These are phyloP conservation scores for Pegea sp. DNA, from an alignment of 23 tunicate genomes.

Conservation along the genomic window DNA sequence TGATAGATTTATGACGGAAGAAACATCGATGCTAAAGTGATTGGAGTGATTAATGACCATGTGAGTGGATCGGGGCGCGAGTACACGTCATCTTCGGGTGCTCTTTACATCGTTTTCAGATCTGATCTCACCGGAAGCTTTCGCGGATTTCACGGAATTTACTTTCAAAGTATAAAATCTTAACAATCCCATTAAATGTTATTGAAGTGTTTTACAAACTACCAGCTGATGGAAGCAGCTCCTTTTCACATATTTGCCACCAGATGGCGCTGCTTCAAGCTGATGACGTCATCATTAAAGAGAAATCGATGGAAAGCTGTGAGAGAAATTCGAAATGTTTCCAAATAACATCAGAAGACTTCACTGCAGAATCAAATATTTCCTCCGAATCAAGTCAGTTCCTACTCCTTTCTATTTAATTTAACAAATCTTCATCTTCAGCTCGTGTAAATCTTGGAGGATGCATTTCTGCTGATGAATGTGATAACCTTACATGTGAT, in stretches of 20 bases:
- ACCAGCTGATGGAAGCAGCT: too few relatives aligned
- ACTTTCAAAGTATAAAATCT: constrained; percentile 11
- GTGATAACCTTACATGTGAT: neutral
- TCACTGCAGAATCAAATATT: too few relatives aligned
- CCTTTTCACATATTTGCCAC: too few relatives aligned
- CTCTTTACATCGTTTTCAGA: constrained; percentile 7
- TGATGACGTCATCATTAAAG: too few relatives aligned
- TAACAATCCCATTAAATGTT: too few relatives aligned
- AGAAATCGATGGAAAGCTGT: too few relatives aligned
- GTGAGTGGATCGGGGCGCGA: neutral
- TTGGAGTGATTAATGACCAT: constrained; percentile 6
- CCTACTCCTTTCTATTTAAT: neutral
- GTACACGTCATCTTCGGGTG: constrained; percentile 19
- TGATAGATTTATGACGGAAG: constrained; percentile 39
- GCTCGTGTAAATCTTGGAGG: neutral
- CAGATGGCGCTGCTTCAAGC: too few relatives aligned
- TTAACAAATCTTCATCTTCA: neutral
- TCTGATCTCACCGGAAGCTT: constrained; percentile 7
- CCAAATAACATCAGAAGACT: too few relatives aligned
- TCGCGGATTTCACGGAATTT: constrained; percentile 19
- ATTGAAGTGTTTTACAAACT: too few relatives aligned
- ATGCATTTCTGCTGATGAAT: neutral
- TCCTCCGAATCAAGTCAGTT: too few relatives aligned
- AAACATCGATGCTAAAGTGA: constrained; percentile 1
- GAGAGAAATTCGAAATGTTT: too few relatives aligned